phyloP scores from a whole-genome alignment of 2,113 vertebrate species.

The Panthera tigris region DNA sequence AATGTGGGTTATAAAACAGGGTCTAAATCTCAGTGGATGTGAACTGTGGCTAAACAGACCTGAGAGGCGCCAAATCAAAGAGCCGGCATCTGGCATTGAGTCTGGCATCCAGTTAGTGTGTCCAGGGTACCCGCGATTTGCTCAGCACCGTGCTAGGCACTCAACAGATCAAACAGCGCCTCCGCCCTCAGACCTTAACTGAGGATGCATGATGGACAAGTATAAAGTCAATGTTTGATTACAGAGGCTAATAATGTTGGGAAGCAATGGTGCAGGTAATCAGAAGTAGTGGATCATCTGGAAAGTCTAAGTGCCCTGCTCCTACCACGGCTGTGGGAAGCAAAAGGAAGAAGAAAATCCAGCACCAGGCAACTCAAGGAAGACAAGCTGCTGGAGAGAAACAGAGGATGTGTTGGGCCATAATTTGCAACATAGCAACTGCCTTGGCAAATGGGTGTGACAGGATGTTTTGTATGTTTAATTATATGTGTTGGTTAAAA shows the following conservation, averaged over 20 bases:
- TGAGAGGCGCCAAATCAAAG: not conserved
- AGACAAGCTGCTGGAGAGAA: not conserved
- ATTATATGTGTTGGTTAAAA: slow-evolving; percentile 50
- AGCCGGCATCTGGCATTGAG: not conserved
- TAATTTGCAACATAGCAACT: not conserved
- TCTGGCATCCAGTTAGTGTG: not conserved
- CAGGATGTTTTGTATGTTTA: not conserved
- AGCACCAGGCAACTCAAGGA: not conserved
- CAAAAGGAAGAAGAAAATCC: not conserved
- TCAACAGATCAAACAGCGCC: not conserved
- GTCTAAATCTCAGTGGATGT: not conserved
- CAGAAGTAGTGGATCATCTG: not conserved
- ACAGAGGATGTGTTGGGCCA: fast-evolving
- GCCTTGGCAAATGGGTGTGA: not conserved
- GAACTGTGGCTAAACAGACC: not conserved
- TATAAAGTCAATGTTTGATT: not conserved
- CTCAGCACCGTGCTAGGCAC: not conserved
- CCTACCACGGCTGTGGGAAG: not conserved
- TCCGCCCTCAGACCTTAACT: not conserved
- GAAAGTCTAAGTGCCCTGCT: not conserved
- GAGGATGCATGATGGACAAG: not conserved
- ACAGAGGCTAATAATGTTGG: not conserved
- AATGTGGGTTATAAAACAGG: not conserved
- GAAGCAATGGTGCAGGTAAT: not conserved
- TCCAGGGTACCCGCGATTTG: not conserved